These are phyloP conservation scores for Bicyclus anynana DNA, from an alignment of 1,140 invertebrate genomes.

Conservation along the genomic window DNA sequence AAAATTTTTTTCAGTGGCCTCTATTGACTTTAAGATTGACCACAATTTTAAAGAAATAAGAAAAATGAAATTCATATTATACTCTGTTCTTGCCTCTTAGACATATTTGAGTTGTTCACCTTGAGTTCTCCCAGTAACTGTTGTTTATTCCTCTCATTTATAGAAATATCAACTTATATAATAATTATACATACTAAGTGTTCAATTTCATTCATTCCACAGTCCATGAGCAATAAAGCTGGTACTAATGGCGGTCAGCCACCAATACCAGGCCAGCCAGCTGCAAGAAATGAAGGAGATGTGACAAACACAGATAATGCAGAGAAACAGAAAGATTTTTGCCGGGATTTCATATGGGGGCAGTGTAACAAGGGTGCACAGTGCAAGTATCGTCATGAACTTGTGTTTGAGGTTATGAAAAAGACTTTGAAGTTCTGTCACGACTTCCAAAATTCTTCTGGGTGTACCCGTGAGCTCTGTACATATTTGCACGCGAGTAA, in stretches of 20 bases:
- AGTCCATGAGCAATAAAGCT: conserved; percentile 38
- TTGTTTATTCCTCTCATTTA: no score
- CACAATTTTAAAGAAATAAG: no score
- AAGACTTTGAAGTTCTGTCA: conserved; percentile 53
- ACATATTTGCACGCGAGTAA: conserved; percentile 49
- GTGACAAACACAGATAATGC: conserved; percentile 16
- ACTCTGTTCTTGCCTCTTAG: no score
- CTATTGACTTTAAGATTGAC: no score
- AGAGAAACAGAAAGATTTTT: conserved; percentile 32
- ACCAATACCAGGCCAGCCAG: conserved; percentile 28
- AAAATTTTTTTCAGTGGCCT: no score
- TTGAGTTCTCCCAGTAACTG: no score
- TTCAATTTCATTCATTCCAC: neutral
- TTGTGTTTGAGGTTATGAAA: conserved; percentile 54
- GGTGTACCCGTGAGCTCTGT: conserved; percentile 46
- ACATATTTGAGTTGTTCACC: no score
- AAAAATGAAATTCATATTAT: no score
- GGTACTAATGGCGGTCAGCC: conserved; percentile 44
- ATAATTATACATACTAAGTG: no score
- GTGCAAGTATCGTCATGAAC: conserved; percentile 48
- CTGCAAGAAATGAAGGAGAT: conserved; percentile 18
- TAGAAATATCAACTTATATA: no score
- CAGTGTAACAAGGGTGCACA: conserved; percentile 44
- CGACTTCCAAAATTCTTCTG: conserved; percentile 50
- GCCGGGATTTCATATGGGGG: conserved; percentile 53